Evolutionary conservation across 2,888 invertebrate genomes (phyloP).

Genomic region (Labia minor): DNA sequence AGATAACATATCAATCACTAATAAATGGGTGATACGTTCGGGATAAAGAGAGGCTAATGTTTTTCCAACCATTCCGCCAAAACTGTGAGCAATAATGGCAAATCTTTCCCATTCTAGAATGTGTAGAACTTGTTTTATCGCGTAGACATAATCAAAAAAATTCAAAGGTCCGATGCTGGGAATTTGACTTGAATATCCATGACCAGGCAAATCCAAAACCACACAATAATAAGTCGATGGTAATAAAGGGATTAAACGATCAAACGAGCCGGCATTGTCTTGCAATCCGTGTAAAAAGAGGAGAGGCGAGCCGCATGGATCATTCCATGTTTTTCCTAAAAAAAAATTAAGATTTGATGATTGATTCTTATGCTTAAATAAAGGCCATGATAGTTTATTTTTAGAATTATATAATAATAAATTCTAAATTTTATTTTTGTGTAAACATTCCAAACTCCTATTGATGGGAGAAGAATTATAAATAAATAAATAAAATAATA

Average conservation of each 20-base stretch:
- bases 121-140: slow-evolving; percentile 33
- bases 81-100: slow-evolving; percentile 37
- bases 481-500: too few species aligned
- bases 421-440: too few species aligned
- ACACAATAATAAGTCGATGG: slow-evolving; percentile 35
- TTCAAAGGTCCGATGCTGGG: slow-evolving; percentile 34
- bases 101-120: slow-evolving; percentile 36
- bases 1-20: slow-evolving; percentile 38
- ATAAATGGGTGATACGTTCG: slow-evolving; percentile 36
- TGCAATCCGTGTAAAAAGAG: slow-evolving; percentile 35
- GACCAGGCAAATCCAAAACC: slow-evolving; percentile 40
- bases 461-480: too few species aligned
- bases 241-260: slow-evolving; percentile 35
- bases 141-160: slow-evolving; percentile 32
- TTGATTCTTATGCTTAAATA: too few species aligned
- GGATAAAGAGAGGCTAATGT: slow-evolving; percentile 38
- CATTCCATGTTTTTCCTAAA: slow-evolving; percentile 31
- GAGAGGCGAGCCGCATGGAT: slow-evolving; percentile 32
- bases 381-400: too few species aligned
- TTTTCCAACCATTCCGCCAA: slow-evolving; percentile 41
- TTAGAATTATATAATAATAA: too few species aligned
- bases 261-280: slow-evolving; percentile 40
- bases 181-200: slow-evolving; percentile 38
- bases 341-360: too few species aligned
- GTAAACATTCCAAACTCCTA: too few species aligned